Conservation (phyloP, 2,113 vertebrate species). For the Menura novaehollandiae region DNA sequence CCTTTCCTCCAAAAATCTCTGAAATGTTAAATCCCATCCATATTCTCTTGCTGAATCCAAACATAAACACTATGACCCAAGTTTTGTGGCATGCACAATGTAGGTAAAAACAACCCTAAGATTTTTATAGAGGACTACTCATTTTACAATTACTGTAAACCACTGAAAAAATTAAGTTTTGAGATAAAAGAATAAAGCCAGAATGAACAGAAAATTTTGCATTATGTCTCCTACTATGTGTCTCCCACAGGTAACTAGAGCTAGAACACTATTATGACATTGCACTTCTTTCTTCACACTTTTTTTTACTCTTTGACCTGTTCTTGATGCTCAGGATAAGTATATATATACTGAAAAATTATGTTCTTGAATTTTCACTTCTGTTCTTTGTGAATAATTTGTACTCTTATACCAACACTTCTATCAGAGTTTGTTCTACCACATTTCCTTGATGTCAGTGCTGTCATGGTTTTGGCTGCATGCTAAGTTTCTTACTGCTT, state of each 20-base stretch:
- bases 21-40: not conserved
- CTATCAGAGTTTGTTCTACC: not conserved
- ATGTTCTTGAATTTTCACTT: not conserved
- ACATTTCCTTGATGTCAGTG: not conserved
- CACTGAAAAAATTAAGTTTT: not conserved
- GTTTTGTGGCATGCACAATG: not conserved
- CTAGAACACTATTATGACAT: not conserved
- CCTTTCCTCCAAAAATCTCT: not conserved
- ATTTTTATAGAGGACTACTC: not conserved
- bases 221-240: rapidly evolving
- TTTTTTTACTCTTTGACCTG: not conserved
- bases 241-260: not conserved
- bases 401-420: not conserved
- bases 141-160: not conserved
- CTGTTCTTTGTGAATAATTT: not conserved
- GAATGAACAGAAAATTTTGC: not conserved
- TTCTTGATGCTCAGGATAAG: not conserved
- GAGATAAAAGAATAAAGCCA: not conserved
- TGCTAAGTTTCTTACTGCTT: not conserved
- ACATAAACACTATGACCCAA: not conserved
- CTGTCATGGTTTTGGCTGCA: not conserved
- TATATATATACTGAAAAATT: not conserved
- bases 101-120: not conserved
- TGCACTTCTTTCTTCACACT: not conserved
- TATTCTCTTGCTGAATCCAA: not conserved